phyloP scores from a whole-genome alignment of 2,888 invertebrate genomes.

The Scaptomyza caliginosa region DNA sequence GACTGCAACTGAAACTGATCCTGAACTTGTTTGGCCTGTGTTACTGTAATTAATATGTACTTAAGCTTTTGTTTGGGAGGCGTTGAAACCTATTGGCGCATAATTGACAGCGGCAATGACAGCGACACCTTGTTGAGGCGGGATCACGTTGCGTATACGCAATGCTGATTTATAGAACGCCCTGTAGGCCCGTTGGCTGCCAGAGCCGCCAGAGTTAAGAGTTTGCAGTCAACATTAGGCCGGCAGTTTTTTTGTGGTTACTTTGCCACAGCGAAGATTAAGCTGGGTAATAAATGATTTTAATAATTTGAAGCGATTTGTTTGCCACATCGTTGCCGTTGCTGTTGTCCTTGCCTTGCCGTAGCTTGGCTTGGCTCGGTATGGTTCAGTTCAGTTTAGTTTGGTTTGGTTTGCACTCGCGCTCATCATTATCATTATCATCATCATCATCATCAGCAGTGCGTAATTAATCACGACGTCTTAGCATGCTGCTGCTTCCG shows the following conservation, averaged over 20 bases:
- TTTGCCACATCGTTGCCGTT: constrained; percentile 53
- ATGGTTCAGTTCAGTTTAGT: not conserved
- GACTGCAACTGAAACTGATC: constrained; percentile 12
- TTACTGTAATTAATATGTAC: constrained; percentile 54
- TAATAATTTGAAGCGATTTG: constrained; percentile 83
- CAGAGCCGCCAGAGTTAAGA: constrained; percentile 4
- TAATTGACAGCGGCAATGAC: constrained; percentile 73
- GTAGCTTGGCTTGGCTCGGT: constrained; percentile 1
- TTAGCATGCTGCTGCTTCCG: constrained; percentile 59
- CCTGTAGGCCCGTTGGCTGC: constrained; percentile 2
- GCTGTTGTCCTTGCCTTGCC: constrained; percentile 1
- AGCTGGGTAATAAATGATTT: constrained; percentile 81
- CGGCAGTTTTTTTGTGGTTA: constrained; percentile 53
- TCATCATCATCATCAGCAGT: constrained; percentile 61
- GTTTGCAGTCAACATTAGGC: constrained; percentile 31
- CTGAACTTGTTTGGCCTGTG: constrained; percentile 5
- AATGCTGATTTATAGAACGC: constrained; percentile 61
- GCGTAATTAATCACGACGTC: constrained; percentile 75
- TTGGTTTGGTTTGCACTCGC: constrained; percentile 11
- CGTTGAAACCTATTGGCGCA: constrained; percentile 69
- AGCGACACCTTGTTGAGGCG: constrained; percentile 43
- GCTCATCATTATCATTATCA: constrained; percentile 62
- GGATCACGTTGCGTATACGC: constrained; percentile 50
- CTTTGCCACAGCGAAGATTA: constrained; percentile 60
- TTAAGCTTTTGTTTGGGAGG: constrained; percentile 47